Percentiles rank a stretch among this genome's conserved stretches.
Conservation (phyloP, 1,140 invertebrate genomes). For the Tetramorium simillimum region DNA sequence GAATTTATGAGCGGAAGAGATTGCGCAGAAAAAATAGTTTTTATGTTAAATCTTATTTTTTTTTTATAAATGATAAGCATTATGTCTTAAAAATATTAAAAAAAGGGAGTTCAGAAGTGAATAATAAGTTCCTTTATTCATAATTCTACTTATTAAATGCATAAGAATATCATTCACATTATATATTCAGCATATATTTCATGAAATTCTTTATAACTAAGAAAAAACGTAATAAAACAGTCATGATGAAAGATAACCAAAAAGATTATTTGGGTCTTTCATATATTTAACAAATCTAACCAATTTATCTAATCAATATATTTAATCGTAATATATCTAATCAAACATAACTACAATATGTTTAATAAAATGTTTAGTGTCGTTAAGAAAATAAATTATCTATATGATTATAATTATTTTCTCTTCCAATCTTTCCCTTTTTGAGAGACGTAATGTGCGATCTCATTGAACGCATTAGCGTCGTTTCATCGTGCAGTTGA, state of each 20-base stretch:
- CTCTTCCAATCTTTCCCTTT: background rate
- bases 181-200: background rate
- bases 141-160: background rate
- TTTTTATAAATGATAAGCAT: background rate
- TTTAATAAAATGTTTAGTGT: background rate
- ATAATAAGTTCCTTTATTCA: background rate
- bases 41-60: background rate
- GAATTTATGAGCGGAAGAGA: background rate
- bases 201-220: background rate
- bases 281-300: background rate
- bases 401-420: background rate
- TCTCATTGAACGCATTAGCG: conserved; percentile 37
- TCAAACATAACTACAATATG: no score
- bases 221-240: background rate
- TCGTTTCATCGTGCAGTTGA: conserved; percentile 45
- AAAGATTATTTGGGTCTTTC: background rate
- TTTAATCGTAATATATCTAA: no score
- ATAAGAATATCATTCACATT: no score
- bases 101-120: background rate
- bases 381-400: background rate
- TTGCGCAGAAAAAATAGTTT: background rate
- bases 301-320: no score
- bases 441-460: background rate
- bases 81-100: background rate
- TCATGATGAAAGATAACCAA: background rate